Evolutionary conservation across 2,113 vertebrate genomes (phyloP).

Genomic region (Procapra przewalskii): DNA sequence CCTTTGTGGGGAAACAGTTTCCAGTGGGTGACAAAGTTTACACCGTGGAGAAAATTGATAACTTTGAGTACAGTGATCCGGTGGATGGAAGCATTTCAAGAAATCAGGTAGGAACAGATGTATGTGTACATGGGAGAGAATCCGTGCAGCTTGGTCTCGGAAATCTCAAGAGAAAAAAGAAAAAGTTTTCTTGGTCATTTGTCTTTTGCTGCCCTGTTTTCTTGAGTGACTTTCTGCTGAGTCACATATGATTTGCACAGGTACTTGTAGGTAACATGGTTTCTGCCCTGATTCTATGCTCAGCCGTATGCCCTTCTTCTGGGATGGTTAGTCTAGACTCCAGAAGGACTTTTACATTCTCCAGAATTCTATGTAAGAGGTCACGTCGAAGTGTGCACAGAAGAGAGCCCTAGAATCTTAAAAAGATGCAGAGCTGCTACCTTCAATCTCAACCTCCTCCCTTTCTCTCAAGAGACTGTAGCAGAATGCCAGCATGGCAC

Average conservation of each 20-base stretch:
- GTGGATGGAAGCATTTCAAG: slow-evolving; percentile 95
- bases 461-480: not conserved
- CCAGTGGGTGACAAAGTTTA: slow-evolving; percentile 91
- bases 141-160: not conserved
- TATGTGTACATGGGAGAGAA: not conserved
- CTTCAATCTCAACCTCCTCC: not conserved
- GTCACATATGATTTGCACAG: not conserved
- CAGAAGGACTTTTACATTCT: not conserved
- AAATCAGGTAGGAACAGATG: slow-evolving; percentile 89
- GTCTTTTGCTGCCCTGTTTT: not conserved
- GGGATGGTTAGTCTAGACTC: not conserved
- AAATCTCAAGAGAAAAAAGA: not conserved
- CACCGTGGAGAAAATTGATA: slow-evolving; percentile 91
- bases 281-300: not conserved
- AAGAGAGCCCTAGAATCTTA: not conserved
- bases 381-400: not conserved
- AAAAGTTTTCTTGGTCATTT: not conserved
- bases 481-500: not conserved
- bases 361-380: not conserved
- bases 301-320: not conserved
- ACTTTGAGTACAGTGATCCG: slow-evolving; percentile 95
- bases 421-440: not conserved
- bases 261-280: not conserved
- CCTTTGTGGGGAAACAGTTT: slow-evolving; percentile 92
- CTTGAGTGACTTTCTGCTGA: not conserved